Base-by-base conservation (phyloP, 2,113 vertebrate genomes). In the Labrus mixtus region DNA sequence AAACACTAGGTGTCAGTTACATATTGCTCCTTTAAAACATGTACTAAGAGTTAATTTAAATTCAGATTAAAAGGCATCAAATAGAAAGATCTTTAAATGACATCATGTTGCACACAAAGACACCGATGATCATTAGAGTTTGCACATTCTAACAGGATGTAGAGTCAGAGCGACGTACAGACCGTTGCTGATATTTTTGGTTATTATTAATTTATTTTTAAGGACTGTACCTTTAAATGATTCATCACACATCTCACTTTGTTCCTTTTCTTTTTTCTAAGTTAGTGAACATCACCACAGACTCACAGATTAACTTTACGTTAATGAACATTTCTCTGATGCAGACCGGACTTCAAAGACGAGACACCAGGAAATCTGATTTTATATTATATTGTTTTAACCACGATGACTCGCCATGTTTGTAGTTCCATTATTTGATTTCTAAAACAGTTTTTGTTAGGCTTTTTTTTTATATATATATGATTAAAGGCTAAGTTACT, bases 11-110 rank as follows among this genome's bases (percentile, higher is more conserved):
- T 4, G 29, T 4, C 29, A 33, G 6, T 33, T 4, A 33, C 29
- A 33, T 4, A 33, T 6, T 33, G 29, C 29, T 33, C 4, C 29
- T 33, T 33, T 41, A 11, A 41, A 41, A 11, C 39, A 41, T 10
- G 3, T 11, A 41, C 8, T 41, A 41, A 41, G 39, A 41, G 11
- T 41, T 41, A 3, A 3, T 41, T 39, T 39, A 10, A 29, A 29
- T 29, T 10, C 39, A 39, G 29, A 39, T 39, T 39, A 57, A 77
- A 78, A 80, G 46, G 46, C 80, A 65, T 48, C 50, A 76, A 53
- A 60, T n/a, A 43, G n/a, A 73, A 73, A n/a, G 39, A 64, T 11
- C 33, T 67, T 69, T 69, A 45, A 67, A n/a, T 3, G 43, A 67
- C 36, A 50, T 39, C 46, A 22, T 51, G 57, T 46, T 76, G 25